phyloP scores from a whole-genome alignment of 2,888 invertebrate genomes.

The Caenorhabditis plicata region DNA sequence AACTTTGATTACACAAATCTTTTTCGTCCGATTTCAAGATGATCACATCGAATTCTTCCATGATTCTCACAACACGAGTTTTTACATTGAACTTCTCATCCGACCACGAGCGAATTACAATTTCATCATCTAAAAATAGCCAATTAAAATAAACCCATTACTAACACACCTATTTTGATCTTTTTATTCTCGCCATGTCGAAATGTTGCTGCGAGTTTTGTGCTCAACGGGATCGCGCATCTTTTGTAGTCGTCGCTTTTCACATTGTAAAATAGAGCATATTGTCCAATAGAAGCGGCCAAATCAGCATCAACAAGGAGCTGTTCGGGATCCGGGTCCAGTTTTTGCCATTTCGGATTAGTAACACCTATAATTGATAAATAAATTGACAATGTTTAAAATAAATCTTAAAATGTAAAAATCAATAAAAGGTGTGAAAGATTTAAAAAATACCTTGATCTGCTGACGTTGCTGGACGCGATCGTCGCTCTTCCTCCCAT shows the following conservation, averaged over 20 bases:
- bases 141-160: conserved; percentile 27
- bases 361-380: no score
- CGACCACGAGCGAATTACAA: conserved; percentile 21
- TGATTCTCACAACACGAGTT: conserved; percentile 24
- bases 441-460: conserved; percentile 22
- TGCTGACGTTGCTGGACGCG: conserved; percentile 16
- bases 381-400: conserved; percentile 4
- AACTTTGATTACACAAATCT: conserved; percentile 19
- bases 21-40: conserved; percentile 24
- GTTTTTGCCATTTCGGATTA: conserved; percentile 22
- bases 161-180: conserved; percentile 29
- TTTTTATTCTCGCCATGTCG: conserved; percentile 10
- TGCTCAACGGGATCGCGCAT: conserved; percentile 20
- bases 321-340: conserved; percentile 9
- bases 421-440: conserved; percentile 11
- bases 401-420: conserved; percentile 6
- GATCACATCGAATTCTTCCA: conserved; percentile 27
- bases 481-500: conserved; percentile 27
- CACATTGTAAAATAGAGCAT: conserved; percentile 16
- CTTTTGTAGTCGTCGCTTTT: conserved; percentile 18
- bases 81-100: conserved; percentile 19
- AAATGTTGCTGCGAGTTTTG: conserved; percentile 12
- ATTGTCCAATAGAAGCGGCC: conserved; percentile 18
- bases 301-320: conserved; percentile 21
- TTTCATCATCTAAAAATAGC: conserved; percentile 21